Percentiles rank a stretch among this genome's conserved stretches.
Evolutionary conservation across 2,888 invertebrate species (phyloP).

Genomic region (Falcaria lacertinaria): DNA sequence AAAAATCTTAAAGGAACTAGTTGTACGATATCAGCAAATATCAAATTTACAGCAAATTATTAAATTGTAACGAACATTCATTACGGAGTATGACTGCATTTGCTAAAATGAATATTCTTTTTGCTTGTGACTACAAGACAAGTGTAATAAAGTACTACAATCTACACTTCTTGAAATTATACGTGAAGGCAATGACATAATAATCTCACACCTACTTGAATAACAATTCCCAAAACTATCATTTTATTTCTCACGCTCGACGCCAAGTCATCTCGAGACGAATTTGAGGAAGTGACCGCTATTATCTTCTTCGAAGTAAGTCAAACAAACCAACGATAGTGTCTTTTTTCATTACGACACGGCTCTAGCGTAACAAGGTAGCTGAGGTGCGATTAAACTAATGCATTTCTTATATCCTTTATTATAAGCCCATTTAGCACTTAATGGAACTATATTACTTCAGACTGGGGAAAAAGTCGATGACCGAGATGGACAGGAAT

Average conservation of each 20-base stretch:
- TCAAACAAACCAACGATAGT: conserved; percentile 52
- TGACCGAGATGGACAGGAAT: conserved; percentile 10
- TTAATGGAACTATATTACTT: conserved; percentile 41
- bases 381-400: conserved; percentile 54
- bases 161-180: neutral
- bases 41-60: too few relatives aligned
- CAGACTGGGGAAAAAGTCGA: conserved; percentile 10
- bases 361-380: conserved; percentile 48
- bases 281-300: conserved; percentile 67
- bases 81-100: too few relatives aligned
- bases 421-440: conserved; percentile 61
- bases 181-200: conserved; percentile 13
- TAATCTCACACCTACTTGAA: conserved; percentile 21
- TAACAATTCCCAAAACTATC: conserved; percentile 38
- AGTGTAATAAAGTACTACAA: neutral
- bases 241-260: conserved; percentile 65
- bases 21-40: too few relatives aligned
- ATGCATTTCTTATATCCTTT: conserved; percentile 61
- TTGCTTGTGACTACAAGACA: too few relatives aligned
- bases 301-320: conserved; percentile 66
- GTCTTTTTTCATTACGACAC: conserved; percentile 13
- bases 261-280: conserved; percentile 61
- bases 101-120: too few relatives aligned
- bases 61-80: too few relatives aligned
- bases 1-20: too few relatives aligned